Base-by-base conservation (phyloP, 2,888 invertebrate species). In the Nymphalis c-album region DNA sequence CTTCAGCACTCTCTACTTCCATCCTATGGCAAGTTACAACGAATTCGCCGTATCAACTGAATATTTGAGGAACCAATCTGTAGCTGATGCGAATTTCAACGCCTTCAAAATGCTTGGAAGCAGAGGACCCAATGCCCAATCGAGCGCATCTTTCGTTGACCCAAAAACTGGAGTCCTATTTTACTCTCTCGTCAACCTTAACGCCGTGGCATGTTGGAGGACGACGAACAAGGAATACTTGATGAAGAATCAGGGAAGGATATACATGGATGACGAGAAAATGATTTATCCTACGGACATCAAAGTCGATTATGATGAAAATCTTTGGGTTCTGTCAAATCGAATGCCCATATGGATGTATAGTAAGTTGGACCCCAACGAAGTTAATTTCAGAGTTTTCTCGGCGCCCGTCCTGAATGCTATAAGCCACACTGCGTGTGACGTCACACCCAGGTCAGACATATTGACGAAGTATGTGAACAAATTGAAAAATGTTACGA, bases 211-310 rank as follows among this genome's bases (percentile, higher is more conserved):
- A 0, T 96, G 96, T 77, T 96, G 96, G 96, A 94, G 94, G 75
- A 95, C 95, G 0, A 94, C 94, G 0, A 95, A 94, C 74, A 93
- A 93, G 57, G 93, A 93, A 0, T 96, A 96, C 77, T 93, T 92
- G 7, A 94, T 94, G 86, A 94, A 94, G 72, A 94, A 95, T 10
- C 96, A 96, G 80, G 96, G 95, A 5, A 90, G 95, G 50, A 94
- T 96, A 61, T 96, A 94, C 71, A 94, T 94, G 94, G 95, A 94
- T 77, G 93, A 95, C 68, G 92, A 90, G 1, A 94, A 95, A 1
- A 94, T 96, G 95, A 91, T 96, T 0, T 96, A 96, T 76, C 96
- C 96, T 2, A 96, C 95, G 61, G 96, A 96, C 74, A 93, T 96
- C 2, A 96, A 96, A 85, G 95, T 96, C 0, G 96, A 96, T 73